Base-by-base conservation (phyloP, 1,140 invertebrate genomes). In the Meteorus sp. region DNA sequence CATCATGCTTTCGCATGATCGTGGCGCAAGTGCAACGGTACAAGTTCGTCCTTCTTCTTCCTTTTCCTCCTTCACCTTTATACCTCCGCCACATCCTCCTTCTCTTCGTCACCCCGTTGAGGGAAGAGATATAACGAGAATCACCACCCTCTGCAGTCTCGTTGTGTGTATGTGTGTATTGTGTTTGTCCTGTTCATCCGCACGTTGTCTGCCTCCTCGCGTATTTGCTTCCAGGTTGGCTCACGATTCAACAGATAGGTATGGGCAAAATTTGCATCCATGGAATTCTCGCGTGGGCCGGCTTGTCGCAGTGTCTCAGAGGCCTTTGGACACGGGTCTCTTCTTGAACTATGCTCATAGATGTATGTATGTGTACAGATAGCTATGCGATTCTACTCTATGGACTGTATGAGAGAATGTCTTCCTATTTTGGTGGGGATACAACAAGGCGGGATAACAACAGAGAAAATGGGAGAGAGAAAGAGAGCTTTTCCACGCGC, bases 221-320 rank as follows among this genome's bases (percentile, higher is more conserved):
- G 45, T 8, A 11, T n/a, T n/a, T n/a, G 22, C 31, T 27, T 48
- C 6, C 27, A 31, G 45, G 11, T n/a, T 17, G 9, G 15, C 68
- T 76, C 75, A 78, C 75, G 76, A 78, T 77, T 62, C 62, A 53
- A 47, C 74, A n/a, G 73, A 77, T 74, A 75, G 68, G 52, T 63
- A n/a, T 62, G 61, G 61, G 66, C 66, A 54, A 66, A 78, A 78
- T 78, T 78, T 78, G 76, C 76, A 78, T 78, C 70, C 61, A 61
- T 70, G 76, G 76, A 77, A 78, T 78, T 68, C 68, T 61, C 55
- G 70, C 71, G 70, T 72, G 71, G 68, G 67, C 60, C 63, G 56
- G 15, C 19, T 11, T 17, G 23, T 31, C 20, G n/a, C 7, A 22
- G 11, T 7, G 45, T 25, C 4, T 6, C 20, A n/a, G 25, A 11